A percentile compares a stretch with the other conserved stretches of the same genome.
Evolutionary conservation across 2,113 vertebrate genomes (phyloP).

Genomic region (Rissa tridactyla): DNA sequence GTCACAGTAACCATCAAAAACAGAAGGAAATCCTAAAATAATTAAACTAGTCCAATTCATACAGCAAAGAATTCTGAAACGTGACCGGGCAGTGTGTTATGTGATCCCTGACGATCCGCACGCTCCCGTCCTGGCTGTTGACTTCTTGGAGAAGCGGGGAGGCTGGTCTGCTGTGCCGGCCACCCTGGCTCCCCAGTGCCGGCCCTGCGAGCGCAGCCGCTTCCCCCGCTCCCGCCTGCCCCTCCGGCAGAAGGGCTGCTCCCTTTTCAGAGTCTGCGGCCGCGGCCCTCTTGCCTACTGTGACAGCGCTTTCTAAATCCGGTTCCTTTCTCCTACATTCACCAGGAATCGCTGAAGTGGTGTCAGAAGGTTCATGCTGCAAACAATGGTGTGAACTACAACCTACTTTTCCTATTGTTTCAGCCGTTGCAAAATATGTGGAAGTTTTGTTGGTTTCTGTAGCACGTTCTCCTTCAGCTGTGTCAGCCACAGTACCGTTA

Average conservation of each 20-base stretch:
- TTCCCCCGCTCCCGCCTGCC: background rate
- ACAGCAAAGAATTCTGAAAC: slow-evolving; percentile 85
- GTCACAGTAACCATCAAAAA: background rate
- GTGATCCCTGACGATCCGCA: slow-evolving; percentile 75
- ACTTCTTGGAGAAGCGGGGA: slow-evolving; percentile 71
- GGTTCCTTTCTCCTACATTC: background rate
- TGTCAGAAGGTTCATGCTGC: slow-evolving; percentile 9
- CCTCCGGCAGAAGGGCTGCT: background rate
- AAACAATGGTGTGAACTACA: background rate
- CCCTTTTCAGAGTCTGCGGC: background rate
- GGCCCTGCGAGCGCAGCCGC: background rate
- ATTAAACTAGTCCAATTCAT: slow-evolving; percentile 81
- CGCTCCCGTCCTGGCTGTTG: slow-evolving; percentile 71
- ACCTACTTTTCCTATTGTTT: slow-evolving; percentile 5
- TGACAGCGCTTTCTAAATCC: background rate
- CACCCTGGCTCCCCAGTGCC: background rate
- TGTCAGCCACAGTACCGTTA: background rate
- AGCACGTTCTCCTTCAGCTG: background rate
- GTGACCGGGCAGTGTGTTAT: slow-evolving; percentile 75
- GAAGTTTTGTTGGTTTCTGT: background rate
- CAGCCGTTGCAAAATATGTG: background rate
- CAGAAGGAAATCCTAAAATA: background rate
- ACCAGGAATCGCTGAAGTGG: background rate
- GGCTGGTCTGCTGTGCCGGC: background rate
- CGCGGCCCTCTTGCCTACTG: background rate